Conservation (phyloP, 2,888 invertebrate species). For the Desoria tigrina region DNA sequence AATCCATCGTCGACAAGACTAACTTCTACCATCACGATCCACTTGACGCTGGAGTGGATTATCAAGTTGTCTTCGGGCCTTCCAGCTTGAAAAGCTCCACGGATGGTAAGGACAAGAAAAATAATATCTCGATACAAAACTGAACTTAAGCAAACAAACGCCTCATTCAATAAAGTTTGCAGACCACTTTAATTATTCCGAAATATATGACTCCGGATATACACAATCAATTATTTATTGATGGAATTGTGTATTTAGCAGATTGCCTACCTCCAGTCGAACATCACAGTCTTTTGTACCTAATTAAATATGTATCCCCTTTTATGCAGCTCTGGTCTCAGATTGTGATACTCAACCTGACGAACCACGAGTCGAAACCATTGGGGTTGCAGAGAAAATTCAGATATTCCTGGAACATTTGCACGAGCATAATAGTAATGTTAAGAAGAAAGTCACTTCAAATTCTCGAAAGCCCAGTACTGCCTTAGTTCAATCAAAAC, state of each 20-base stretch:
- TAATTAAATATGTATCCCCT: too few relatives aligned
- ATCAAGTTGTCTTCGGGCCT: constrained; percentile 48
- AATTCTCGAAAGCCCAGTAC: too few relatives aligned
- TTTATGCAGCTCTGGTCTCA: constrained; percentile 33
- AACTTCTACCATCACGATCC: too few relatives aligned
- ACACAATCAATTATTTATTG: too few relatives aligned
- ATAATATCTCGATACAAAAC: neutral
- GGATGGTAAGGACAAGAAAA: constrained; percentile 42
- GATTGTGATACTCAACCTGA: constrained; percentile 29
- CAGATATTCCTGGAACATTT: constrained; percentile 37
- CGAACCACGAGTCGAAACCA: constrained; percentile 25
- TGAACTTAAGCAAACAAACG: constrained; percentile 9
- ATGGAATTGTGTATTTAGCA: too few relatives aligned
- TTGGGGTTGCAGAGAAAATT: constrained; percentile 47
- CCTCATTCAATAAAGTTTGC: too few relatives aligned
- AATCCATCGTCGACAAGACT: constrained; percentile 2
- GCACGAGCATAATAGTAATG: neutral
- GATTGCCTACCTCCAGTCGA: too few relatives aligned
- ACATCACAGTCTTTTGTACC: too few relatives aligned
- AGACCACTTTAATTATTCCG: too few relatives aligned
- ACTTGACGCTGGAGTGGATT: constrained; percentile 27
- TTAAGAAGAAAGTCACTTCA: too few relatives aligned
- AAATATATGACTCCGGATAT: too few relatives aligned
- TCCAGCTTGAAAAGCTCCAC: constrained; percentile 47
- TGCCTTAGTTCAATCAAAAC: neutral